Conservation (phyloP, 2,113 vertebrate species). For the Phrynocephalus versicolor region DNA sequence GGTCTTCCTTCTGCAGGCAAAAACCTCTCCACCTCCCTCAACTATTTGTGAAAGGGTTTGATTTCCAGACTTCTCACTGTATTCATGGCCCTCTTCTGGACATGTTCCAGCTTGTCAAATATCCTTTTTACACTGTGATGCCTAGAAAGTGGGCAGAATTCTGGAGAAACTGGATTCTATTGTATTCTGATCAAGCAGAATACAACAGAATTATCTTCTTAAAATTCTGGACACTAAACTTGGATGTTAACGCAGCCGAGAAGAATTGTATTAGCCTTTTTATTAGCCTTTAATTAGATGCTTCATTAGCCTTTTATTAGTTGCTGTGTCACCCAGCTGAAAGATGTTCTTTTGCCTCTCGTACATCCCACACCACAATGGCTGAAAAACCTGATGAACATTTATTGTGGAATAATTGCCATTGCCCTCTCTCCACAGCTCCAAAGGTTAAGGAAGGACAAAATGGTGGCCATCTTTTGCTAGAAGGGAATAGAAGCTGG, state of each 20-base stretch:
- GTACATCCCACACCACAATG: neutral
- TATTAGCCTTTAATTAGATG: neutral
- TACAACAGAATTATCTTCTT: neutral
- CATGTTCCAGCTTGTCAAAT: neutral
- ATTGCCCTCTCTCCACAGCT: neutral
- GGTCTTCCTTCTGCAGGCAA: neutral
- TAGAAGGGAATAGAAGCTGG: neutral
- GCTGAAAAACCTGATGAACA: neutral
- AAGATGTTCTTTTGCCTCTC: neutral
- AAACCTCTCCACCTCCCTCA: neutral
- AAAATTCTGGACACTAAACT: neutral
- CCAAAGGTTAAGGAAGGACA: neutral
- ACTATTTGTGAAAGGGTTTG: neutral
- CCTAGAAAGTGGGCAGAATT: neutral
- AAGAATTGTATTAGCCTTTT: neutral
- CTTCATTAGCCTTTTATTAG: neutral
- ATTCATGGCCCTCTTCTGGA: neutral
- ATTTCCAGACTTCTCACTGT: neutral
- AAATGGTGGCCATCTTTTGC: neutral
- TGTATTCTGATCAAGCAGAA: too few relatives aligned
- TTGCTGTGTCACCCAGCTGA: neutral
- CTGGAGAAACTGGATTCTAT: too few relatives aligned
- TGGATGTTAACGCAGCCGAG: neutral
- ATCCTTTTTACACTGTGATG: neutral
- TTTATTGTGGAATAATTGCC: neutral